Evolutionary conservation across 1,140 invertebrate genomes (phyloP).

Genomic region (Cyclina sinensis): DNA sequence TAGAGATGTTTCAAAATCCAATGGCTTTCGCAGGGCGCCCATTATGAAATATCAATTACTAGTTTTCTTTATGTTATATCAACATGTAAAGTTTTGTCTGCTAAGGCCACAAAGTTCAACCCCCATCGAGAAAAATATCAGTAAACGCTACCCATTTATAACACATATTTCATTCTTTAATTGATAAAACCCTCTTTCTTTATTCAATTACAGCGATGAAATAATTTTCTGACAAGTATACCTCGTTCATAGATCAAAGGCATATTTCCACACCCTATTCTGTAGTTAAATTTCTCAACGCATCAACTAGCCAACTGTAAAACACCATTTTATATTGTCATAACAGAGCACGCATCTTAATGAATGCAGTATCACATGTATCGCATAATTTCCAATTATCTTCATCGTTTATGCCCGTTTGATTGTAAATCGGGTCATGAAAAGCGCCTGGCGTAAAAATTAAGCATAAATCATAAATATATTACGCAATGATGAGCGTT

Average conservation of each 20-base stretch:
- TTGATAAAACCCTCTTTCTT: neutral
- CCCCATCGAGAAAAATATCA: constrained; percentile 1
- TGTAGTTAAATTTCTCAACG: neutral
- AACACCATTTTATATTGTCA: neutral
- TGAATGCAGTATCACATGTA: constrained; percentile 23
- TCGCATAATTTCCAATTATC: constrained; percentile 27
- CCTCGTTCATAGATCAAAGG: constrained; percentile 4
- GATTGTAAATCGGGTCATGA: constrained; percentile 5
- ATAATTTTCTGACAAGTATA: constrained; percentile 17
- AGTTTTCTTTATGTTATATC: neutral
- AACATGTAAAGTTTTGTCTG: neutral
- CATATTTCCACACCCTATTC: constrained; percentile 15
- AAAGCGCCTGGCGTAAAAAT: neutral
- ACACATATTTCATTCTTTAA: neutral
- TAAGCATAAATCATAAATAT: constrained; percentile 14
- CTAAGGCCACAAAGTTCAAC: neutral
- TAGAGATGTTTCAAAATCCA: neutral
- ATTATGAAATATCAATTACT: neutral
- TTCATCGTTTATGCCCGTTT: constrained; percentile 28
- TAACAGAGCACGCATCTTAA: neutral
- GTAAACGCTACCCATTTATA: neutral
- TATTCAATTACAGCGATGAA: constrained; percentile 7
- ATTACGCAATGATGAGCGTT: constrained; percentile 2
- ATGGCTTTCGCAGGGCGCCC: neutral
- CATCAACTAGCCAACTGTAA: neutral